Base-by-base conservation (phyloP, 2,113 vertebrate species). In the Machaerirhynchus nigripectus region DNA sequence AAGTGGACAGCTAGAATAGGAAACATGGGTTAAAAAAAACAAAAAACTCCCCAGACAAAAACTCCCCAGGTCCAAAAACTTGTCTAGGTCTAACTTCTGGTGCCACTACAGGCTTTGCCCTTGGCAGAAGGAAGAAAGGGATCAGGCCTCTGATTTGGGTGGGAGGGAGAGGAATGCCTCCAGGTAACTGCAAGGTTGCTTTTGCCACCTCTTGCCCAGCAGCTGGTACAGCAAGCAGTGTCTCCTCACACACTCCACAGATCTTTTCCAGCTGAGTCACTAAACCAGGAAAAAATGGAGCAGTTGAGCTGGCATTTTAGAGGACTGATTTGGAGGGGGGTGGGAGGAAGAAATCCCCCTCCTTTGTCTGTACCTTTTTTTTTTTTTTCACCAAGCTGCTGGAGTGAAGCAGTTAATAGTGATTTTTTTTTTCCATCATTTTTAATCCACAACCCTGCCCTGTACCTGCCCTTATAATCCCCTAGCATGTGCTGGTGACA, bases 381-480 rank as follows among this genome's bases (percentile, higher is more conserved):
- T 88, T 64, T 52, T 56, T 64, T 77, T 87, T 93, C 69, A 50
- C 26, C 15, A 49, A 82, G 89, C 63, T 68, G 71, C 71, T 50
- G 60, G 90, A 97, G 77, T 80, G 82, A 94, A 93, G 78, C 90
- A 84, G 92, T 95, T 84, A 70, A 89, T 95, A 84, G 64, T 33
- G 91, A 50, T 89, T 87, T 82, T 81, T 94, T 52, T 90, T 79
- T 35, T 16, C 49, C 68, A 46, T 68, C 40, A 61, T 97, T 91
- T 90, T 98, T 98, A 98, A 98, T 98, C 97, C 97, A 97, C 97
- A 93, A 91, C 95, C 96, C 98, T 98, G 98, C 98, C 98, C 98
- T 97, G 97, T 97, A 97, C 97, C 97, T 98, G 98, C 97, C 98
- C 98, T 98, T 98, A 97, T 98, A 99, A 98, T 98, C 98, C 98